phyloP scores from a whole-genome alignment of 2,113 vertebrate genomes.

The Stegastes partitus region DNA sequence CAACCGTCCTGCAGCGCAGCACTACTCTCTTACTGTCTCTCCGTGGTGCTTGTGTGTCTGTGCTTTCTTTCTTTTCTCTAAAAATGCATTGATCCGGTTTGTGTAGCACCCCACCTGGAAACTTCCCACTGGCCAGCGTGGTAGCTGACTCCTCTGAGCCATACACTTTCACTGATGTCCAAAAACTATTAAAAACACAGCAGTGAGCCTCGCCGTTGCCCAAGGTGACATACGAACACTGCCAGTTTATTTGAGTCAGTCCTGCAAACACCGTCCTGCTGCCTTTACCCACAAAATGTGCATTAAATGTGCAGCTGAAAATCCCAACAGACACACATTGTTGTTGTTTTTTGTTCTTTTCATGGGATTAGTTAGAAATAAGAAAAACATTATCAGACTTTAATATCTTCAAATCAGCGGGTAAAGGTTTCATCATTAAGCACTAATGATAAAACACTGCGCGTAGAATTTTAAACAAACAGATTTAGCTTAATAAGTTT shows the following conservation, averaged over 20 bases:
- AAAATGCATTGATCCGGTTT: neutral
- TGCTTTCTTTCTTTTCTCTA: neutral
- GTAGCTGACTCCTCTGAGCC: neutral
- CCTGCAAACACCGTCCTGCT: neutral
- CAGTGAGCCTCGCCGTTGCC: neutral
- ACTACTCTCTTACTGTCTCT: neutral
- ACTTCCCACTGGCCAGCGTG: neutral
- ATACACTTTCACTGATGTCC: neutral
- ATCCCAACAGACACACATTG: neutral
- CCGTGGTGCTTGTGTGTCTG: neutral
- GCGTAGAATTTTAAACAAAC: too few relatives aligned
- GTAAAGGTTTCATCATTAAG: too few relatives aligned
- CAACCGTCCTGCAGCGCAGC: too few relatives aligned
- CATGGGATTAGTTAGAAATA: too few relatives aligned
- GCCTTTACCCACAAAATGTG: neutral
- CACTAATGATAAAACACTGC: too few relatives aligned
- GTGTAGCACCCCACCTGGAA: neutral
- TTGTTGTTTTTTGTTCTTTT: neutral
- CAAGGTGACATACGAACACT: neutral
- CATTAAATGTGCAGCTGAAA: neutral
- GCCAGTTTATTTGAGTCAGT: neutral
- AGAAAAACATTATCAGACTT: too few relatives aligned
- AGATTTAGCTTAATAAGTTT: too few relatives aligned
- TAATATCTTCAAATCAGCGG: too few relatives aligned
- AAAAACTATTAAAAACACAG: neutral